Conservation (phyloP, 2,888 invertebrate genomes). For the Tribolium freemani region DNA sequence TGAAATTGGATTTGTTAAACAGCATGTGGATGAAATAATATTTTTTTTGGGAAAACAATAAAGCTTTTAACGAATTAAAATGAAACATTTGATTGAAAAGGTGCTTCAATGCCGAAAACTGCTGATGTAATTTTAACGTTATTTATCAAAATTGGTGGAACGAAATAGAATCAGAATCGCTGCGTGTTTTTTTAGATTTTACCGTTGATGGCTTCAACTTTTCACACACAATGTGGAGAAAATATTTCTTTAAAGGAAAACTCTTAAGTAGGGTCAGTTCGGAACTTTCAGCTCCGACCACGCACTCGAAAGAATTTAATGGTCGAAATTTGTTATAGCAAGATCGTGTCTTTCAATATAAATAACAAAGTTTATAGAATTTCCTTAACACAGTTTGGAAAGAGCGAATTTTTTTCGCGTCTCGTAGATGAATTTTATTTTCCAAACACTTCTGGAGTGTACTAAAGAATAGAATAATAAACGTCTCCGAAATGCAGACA, state of each 20-base stretch:
- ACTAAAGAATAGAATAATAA: slow-evolving; percentile 22
- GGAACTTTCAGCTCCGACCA: slow-evolving; percentile 3
- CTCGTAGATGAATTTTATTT: slow-evolving; percentile 25
- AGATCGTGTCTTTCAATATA: slow-evolving; percentile 16
- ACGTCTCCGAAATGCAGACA: slow-evolving; percentile 24
- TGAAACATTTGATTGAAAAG: too few species aligned
- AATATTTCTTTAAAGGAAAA: neutral
- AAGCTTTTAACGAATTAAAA: too few species aligned
- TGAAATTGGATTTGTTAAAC: too few species aligned
- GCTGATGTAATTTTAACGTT: too few species aligned
- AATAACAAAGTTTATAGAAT: slow-evolving; percentile 22
- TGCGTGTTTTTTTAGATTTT: neutral
- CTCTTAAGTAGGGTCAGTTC: slow-evolving; percentile 5
- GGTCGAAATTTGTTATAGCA: slow-evolving; percentile 6
- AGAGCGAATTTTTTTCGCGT: neutral
- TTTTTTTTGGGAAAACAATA: too few species aligned
- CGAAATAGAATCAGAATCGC: too few species aligned
- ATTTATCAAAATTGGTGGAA: too few species aligned
- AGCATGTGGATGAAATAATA: too few species aligned
- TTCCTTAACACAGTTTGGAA: slow-evolving; percentile 15
- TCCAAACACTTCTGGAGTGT: slow-evolving; percentile 15
- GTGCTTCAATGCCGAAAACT: too few species aligned
- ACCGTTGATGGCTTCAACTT: neutral
- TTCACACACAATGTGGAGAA: neutral
- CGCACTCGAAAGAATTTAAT: slow-evolving; percentile 22